Evolutionary conservation across 2,797 vertebrate genomes (phyloP).

Genomic region (Epinephelus awoara): DNA sequence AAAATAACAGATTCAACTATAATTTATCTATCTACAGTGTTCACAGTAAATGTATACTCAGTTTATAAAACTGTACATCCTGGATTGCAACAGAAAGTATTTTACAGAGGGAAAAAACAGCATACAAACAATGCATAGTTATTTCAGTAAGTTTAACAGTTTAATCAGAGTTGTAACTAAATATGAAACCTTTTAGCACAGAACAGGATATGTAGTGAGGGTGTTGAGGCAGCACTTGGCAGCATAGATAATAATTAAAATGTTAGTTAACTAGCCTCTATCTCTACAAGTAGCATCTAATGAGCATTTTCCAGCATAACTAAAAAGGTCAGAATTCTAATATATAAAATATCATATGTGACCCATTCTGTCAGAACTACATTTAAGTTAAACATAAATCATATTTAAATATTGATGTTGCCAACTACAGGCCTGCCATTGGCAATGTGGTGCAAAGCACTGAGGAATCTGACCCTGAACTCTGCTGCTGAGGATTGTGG

Average conservation of each 20-base stretch:
- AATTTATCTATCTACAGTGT: constrained; percentile 55
- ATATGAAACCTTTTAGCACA: constrained; percentile 49
- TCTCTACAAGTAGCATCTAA: constrained; percentile 2
- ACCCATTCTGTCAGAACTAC: constrained; percentile 22
- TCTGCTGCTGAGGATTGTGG: constrained; percentile 15
- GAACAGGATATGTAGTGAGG: constrained; percentile 13
- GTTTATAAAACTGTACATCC: constrained; percentile 33
- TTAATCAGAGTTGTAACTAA: constrained; percentile 35
- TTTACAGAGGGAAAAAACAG: constrained; percentile 27
- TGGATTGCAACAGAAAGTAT: constrained; percentile 22
- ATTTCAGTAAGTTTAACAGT: constrained; percentile 11
- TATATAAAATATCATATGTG: neutral
- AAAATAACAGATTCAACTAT: constrained; percentile 32
- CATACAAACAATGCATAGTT: constrained; percentile 23
- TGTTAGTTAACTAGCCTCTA: neutral
- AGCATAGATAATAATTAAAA: constrained; percentile 23
- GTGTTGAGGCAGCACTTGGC: constrained; percentile 37
- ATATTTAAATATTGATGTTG: constrained; percentile 11
- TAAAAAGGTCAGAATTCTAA: constrained; percentile 17
- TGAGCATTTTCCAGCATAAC: constrained; percentile 3
- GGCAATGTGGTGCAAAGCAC: constrained; percentile 60
- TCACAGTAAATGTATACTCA: constrained; percentile 67
- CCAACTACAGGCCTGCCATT: constrained; percentile 14
- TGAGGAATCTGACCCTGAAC: constrained; percentile 59
- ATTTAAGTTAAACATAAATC: constrained; percentile 38